A percentile compares a stretch with the other conserved stretches of the same genome.
Evolutionary conservation across 2,797 vertebrate genomes (phyloP).

Genomic region (Gadopsis bispinosus): DNA sequence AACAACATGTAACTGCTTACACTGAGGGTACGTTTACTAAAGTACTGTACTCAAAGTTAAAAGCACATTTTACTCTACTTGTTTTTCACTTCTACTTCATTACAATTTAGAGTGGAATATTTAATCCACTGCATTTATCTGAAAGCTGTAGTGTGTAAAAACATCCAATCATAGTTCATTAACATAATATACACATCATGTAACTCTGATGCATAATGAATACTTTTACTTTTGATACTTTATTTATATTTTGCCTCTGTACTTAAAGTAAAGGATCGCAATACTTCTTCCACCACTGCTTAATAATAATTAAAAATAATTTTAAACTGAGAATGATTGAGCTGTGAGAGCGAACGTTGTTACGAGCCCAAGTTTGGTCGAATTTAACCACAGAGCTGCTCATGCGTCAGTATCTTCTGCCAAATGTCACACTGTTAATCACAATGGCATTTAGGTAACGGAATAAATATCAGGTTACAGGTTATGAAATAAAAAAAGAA

Average conservation of each 20-base stretch:
- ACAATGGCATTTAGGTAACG: conserved; percentile 16
- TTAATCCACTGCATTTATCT: not conserved
- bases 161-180: not conserved
- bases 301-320: not conserved
- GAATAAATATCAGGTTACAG: conserved; percentile 31
- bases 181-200: not conserved
- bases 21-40: not conserved
- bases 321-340: not conserved
- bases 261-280: not conserved
- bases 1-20: conserved; percentile 11
- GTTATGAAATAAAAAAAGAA: conserved; percentile 41
- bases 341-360: not conserved
- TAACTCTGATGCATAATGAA: not conserved
- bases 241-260: not conserved
- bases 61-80: not conserved
- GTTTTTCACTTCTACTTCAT: not conserved
- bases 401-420: not conserved
- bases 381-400: not conserved
- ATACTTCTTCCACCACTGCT: not conserved
- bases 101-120: not conserved
- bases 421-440: conserved; percentile 23
- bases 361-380: not conserved
- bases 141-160: not conserved
- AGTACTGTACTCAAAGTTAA: not conserved
- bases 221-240: not conserved